phyloP scores from a whole-genome alignment of 2,797 vertebrate species.

The Peromyscus eremicus region DNA sequence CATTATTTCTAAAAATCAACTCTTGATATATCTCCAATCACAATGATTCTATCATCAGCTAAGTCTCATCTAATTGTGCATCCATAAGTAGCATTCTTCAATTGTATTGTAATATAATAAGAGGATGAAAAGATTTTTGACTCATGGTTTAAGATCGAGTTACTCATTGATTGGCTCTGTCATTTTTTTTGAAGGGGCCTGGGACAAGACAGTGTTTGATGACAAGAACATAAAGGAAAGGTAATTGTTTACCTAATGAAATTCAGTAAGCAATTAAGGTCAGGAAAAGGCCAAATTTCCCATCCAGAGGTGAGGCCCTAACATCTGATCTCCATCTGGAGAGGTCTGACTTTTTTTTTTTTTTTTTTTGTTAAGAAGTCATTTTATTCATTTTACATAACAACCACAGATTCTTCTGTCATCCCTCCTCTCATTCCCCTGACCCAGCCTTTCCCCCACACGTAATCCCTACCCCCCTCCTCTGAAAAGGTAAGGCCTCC shows the following conservation, averaged over 20 bases:
- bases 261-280: not conserved
- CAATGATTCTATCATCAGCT: not conserved
- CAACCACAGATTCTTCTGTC: no score
- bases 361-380: no score
- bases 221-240: not conserved
- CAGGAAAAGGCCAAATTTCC: not conserved
- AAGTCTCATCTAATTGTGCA: not conserved
- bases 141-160: not conserved
- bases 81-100: not conserved
- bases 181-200: not conserved
- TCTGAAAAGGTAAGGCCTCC: no score
- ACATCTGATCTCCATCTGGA: not conserved
- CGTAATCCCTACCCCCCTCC: no score
- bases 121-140: not conserved
- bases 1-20: not conserved
- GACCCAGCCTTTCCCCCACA: no score
- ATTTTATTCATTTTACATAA: no score
- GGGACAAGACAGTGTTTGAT: not conserved
- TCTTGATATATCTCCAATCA: not conserved
- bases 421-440: no score
- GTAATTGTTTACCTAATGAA: not conserved
- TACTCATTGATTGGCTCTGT: not conserved
- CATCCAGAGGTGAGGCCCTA: not conserved
- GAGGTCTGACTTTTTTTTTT: not conserved
- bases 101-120: not conserved